phyloP scores from a whole-genome alignment of 2,113 vertebrate species.

The Prinia subflava region DNA sequence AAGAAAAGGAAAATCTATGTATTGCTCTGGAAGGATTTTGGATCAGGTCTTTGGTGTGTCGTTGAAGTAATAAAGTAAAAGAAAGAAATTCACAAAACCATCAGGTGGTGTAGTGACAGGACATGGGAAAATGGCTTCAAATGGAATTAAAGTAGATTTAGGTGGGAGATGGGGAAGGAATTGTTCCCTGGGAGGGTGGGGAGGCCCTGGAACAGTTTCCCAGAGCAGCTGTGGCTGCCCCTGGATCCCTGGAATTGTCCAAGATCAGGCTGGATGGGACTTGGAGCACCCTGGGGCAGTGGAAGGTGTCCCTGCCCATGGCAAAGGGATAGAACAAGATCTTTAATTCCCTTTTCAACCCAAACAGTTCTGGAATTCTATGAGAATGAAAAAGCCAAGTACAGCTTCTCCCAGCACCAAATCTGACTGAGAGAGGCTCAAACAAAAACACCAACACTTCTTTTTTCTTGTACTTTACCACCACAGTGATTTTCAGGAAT shows the following conservation, averaged over 20 bases:
- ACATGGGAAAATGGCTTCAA: background rate
- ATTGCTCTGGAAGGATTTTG: background rate
- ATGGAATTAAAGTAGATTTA: background rate
- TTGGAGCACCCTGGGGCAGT: background rate
- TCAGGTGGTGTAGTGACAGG: too few relatives aligned
- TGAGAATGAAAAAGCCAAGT: background rate
- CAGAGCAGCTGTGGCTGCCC: background rate
- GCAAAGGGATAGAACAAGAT: background rate
- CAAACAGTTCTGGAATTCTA: background rate
- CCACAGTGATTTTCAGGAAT: background rate
- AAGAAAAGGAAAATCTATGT: background rate
- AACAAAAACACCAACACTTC: background rate
- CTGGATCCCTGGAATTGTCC: background rate
- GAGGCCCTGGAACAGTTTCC: rapidly evolving
- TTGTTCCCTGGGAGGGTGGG: rapidly evolving
- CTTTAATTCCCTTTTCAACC: background rate
- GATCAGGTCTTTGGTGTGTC: background rate
- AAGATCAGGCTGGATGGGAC: background rate
- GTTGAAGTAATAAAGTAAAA: background rate
- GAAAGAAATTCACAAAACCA: background rate
- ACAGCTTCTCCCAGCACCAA: background rate
- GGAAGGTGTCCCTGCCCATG: background rate
- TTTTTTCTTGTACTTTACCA: background rate
- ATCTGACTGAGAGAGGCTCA: background rate
- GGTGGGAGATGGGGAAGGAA: background rate